phyloP scores from a whole-genome alignment of 2,797 vertebrate species.

The Schizothorax lantsangensis region DNA sequence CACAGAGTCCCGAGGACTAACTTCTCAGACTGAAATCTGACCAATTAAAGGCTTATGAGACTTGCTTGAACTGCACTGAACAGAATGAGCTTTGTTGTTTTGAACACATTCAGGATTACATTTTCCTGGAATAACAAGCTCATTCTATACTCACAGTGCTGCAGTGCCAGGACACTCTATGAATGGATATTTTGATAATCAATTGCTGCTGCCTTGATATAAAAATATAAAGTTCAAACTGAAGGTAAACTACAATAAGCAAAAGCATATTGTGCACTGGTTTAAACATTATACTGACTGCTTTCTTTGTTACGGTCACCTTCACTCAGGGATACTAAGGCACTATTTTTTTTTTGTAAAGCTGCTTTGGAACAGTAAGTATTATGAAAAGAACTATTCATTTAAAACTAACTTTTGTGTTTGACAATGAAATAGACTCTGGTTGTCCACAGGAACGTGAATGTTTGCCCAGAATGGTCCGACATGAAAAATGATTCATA shows the following conservation, averaged over 20 bases:
- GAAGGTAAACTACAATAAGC: neutral
- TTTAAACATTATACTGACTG: neutral
- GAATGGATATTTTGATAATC: neutral
- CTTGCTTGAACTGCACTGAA: slow-evolving; percentile 20
- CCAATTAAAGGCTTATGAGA: slow-evolving; percentile 38
- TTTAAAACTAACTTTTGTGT: neutral
- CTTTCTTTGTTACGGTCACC: neutral
- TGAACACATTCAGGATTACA: slow-evolving; percentile 26
- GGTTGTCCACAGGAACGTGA: slow-evolving; percentile 12
- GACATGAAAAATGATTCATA: slow-evolving; percentile 25
- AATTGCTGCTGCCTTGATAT: neutral
- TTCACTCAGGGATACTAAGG: neutral
- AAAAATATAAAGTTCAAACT: neutral
- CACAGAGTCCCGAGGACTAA: neutral
- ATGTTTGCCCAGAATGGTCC: slow-evolving; percentile 26
- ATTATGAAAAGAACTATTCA: neutral
- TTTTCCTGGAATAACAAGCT: slow-evolving; percentile 18
- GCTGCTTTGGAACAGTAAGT: neutral
- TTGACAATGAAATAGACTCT: slow-evolving; percentile 19
- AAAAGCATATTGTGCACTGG: neutral
- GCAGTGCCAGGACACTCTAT: neutral
- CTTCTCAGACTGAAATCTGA: slow-evolving; percentile 22
- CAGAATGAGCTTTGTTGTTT: slow-evolving; percentile 36
- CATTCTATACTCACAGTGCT: slow-evolving; percentile 1
- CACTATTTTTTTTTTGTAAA: neutral